A percentile compares a stretch with the other conserved stretches of the same genome.
These are phyloP conservation scores for Zeuzera pyrina DNA, from an alignment of 2,888 invertebrate species.

Conservation along the genomic window DNA sequence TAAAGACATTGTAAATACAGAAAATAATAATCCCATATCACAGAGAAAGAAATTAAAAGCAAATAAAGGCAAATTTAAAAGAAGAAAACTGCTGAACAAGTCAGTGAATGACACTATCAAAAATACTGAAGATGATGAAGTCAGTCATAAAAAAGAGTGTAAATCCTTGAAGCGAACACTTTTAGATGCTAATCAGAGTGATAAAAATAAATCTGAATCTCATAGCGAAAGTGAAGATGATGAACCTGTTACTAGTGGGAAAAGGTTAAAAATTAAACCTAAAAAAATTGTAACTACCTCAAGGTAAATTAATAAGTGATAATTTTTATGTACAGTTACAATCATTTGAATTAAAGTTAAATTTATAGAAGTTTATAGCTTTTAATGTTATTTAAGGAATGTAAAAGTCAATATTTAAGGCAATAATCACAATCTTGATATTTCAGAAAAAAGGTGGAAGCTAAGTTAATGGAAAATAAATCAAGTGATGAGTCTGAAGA, in stretches of 20 bases:
- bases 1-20: slow-evolving; percentile 23
- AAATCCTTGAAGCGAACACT: slow-evolving; percentile 54
- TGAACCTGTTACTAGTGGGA: slow-evolving; percentile 51
- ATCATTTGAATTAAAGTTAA: too few relatives aligned
- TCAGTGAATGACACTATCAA: slow-evolving; percentile 30
- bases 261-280: slow-evolving; percentile 62
- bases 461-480: slow-evolving; percentile 62
- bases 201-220: slow-evolving; percentile 61
- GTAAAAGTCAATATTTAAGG: too few relatives aligned
- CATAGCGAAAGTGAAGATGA: slow-evolving; percentile 60
- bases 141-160: slow-evolving; percentile 14
- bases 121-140: slow-evolving; percentile 9
- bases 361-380: too few relatives aligned
- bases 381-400: too few relatives aligned
- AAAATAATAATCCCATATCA: slow-evolving; percentile 32
- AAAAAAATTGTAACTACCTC: slow-evolving; percentile 56
- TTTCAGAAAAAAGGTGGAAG: slow-evolving; percentile 69
- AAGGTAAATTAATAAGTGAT: slow-evolving; percentile 33
- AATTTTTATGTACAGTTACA: too few relatives aligned
- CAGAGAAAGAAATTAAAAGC: slow-evolving; percentile 60
- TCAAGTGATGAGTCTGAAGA: slow-evolving; percentile 69
- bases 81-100: slow-evolving; percentile 32
- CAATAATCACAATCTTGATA: not conserved
- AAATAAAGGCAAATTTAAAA: slow-evolving; percentile 54
- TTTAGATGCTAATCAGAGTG: slow-evolving; percentile 45